Evolutionary conservation across 2,888 invertebrate genomes (phyloP).

Genomic region (Nymphalis urticae): DNA sequence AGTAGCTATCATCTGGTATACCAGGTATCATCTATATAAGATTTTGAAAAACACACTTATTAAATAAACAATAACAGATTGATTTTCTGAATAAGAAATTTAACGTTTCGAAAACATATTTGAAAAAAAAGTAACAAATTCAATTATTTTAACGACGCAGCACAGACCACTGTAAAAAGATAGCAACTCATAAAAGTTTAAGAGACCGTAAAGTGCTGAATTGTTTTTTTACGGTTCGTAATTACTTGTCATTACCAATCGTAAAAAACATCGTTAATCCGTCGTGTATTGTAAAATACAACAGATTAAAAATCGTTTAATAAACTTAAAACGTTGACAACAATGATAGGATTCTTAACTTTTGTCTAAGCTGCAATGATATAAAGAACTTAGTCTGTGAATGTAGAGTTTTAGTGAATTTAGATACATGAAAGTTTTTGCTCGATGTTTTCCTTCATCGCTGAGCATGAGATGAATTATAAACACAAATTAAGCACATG

Average conservation of each 20-base stretch:
- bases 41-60: too few relatives aligned
- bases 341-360: not conserved
- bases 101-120: conserved; percentile 6
- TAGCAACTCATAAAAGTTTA: conserved; percentile 35
- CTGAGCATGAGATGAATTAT: too few relatives aligned
- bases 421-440: too few relatives aligned
- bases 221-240: conserved; percentile 39
- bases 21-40: too few relatives aligned
- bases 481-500: too few relatives aligned
- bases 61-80: too few relatives aligned
- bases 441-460: too few relatives aligned
- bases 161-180: conserved; percentile 30
- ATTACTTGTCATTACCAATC: conserved; percentile 42
- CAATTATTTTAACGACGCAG: conserved; percentile 30
- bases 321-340: not conserved
- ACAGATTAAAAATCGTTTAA: conserved; percentile 26
- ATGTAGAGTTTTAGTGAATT: too few relatives aligned
- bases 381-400: too few relatives aligned
- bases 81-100: not conserved
- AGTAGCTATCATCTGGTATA: too few relatives aligned
- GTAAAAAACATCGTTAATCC: conserved; percentile 37
- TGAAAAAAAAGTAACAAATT: conserved; percentile 21
- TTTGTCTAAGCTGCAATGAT: too few relatives aligned
- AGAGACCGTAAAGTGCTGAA: conserved; percentile 35
- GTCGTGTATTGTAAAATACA: conserved; percentile 26